Percentiles rank a stretch among this genome's conserved stretches.
These are phyloP conservation scores for Mormyrus proboscirostris DNA, from an alignment of 2,797 vertebrate species.

Conservation along the genomic window DNA sequence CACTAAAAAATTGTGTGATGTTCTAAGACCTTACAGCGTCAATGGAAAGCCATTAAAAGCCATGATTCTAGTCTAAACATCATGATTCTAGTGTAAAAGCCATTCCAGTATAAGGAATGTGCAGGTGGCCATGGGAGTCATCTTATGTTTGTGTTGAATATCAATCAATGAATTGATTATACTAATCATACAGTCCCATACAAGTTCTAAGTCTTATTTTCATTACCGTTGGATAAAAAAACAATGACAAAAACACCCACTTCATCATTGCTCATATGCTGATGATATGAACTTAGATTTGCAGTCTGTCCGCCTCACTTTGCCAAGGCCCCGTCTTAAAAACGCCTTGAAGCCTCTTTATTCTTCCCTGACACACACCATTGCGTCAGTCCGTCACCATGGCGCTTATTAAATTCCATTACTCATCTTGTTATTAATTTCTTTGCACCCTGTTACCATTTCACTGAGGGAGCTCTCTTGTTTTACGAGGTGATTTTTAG, in stretches of 20 bases:
- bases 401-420: conserved; percentile 1
- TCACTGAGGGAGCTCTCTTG: neutral
- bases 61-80: neutral
- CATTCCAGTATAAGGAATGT: neutral
- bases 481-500: neutral
- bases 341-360: neutral
- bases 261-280: conserved; percentile 4
- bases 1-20: neutral
- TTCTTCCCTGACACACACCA: neutral
- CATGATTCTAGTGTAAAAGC: neutral
- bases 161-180: neutral
- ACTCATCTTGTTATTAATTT: conserved; percentile 2
- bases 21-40: neutral
- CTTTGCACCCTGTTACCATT: neutral
- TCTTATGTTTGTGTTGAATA: neutral
- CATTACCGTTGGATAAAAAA: neutral
- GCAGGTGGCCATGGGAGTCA: neutral
- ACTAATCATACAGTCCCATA: neutral
- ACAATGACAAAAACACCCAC: neutral
- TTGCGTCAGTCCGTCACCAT: neutral
- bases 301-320: neutral
- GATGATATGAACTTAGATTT: neutral
- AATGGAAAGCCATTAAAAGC: neutral
- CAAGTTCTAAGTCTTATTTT: neutral
- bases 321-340: neutral